phyloP scores from a whole-genome alignment of 2,797 vertebrate species.

The Macropodus opercularis region DNA sequence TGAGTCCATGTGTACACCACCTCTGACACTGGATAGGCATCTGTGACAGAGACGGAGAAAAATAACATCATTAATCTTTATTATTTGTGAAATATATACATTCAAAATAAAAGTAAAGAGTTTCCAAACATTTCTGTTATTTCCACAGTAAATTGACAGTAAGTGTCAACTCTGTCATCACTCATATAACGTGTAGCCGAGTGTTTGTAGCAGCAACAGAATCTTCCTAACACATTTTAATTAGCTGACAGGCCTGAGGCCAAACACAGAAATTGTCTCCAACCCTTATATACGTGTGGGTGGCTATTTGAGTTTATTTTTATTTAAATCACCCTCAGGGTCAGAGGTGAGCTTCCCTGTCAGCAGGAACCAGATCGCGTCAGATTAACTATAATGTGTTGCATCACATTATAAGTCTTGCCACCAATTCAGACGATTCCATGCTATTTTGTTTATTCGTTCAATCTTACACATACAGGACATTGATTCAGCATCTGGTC shows the following conservation, averaged over 20 bases:
- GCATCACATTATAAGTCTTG: conserved; percentile 56
- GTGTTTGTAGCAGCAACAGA: conserved; percentile 8
- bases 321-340: conserved; percentile 48
- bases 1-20: conserved; percentile 95
- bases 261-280: conserved; percentile 24
- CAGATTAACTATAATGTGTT: conserved; percentile 65
- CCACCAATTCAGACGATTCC: conserved; percentile 3
- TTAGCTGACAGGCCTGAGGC: conserved; percentile 32
- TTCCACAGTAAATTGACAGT: background rate
- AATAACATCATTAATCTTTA: background rate
- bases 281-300: conserved; percentile 7
- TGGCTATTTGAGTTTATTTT: conserved; percentile 42
- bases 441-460: conserved; percentile 18
- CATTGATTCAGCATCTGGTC: background rate
- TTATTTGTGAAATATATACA: background rate
- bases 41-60: conserved; percentile 69
- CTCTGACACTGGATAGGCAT: conserved; percentile 96
- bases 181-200: conserved; percentile 3
- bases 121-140: background rate
- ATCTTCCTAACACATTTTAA: conserved; percentile 46
- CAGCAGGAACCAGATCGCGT: conserved; percentile 52
- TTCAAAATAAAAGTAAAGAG: background rate
- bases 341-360: conserved; percentile 57
- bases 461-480: conserved; percentile 5
- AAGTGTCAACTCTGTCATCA: background rate